Conservation (phyloP, 1,140 invertebrate species). For the Anoplophora glabripennis region DNA sequence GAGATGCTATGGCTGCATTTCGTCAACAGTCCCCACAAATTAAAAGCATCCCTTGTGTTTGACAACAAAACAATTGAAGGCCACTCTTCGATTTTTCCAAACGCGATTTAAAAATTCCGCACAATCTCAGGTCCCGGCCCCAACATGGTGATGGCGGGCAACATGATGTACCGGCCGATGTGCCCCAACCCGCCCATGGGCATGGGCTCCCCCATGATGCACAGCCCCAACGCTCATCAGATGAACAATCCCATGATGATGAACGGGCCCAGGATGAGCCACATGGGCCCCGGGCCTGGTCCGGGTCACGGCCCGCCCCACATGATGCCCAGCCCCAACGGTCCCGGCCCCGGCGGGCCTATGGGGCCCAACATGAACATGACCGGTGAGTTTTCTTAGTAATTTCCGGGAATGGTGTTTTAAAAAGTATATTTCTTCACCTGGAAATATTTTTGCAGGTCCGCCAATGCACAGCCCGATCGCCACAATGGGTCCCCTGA, state of each 20-base stretch:
- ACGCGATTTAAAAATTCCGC: too few relatives aligned
- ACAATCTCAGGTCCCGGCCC: slow-evolving; percentile 36
- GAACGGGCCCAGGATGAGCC: slow-evolving; percentile 45
- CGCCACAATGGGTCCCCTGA: slow-evolving; percentile 63
- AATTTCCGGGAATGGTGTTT: background rate
- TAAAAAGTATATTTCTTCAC: background rate
- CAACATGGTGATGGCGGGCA: slow-evolving; percentile 46
- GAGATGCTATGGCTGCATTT: too few relatives aligned
- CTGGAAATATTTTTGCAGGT: slow-evolving; percentile 25
- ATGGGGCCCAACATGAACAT: slow-evolving; percentile 41
- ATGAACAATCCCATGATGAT: slow-evolving; percentile 47
- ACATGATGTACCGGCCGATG: slow-evolving; percentile 62
- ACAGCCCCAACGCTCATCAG: slow-evolving; percentile 46
- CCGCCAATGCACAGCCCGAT: slow-evolving; percentile 57
- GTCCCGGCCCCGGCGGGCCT: slow-evolving; percentile 32
- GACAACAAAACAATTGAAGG: too few relatives aligned
- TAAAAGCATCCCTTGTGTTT: too few relatives aligned
- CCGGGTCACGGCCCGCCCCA: slow-evolving; percentile 38
- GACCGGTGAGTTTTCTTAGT: slow-evolving; percentile 24
- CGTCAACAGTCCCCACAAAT: too few relatives aligned
- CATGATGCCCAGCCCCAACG: slow-evolving; percentile 47
- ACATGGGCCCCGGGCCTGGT: slow-evolving; percentile 33
- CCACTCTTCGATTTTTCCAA: too few relatives aligned
- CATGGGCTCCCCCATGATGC: slow-evolving; percentile 60
- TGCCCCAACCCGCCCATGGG: slow-evolving; percentile 31